Evolutionary conservation across 1,140 invertebrate species (phyloP), one percentile per base, ranked within the genome.

Genomic region (Zaprionus capensis): DNA sequence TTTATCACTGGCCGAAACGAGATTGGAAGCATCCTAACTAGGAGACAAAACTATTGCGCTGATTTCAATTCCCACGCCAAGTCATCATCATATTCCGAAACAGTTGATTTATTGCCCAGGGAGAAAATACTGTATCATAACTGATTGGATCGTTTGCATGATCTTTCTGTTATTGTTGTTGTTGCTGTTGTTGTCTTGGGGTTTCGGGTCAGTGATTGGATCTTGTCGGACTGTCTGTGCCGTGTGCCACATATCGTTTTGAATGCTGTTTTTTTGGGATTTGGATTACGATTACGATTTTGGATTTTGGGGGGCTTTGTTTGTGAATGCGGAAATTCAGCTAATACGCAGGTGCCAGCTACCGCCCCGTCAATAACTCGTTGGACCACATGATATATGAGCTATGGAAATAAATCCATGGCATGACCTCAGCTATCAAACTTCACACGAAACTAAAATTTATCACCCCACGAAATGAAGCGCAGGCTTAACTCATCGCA

Each of bases 381-480:
- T 77, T 77, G 69, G 61, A 65, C 74, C 71, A 71, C 71, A 81
- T 87, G 84, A 87, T 85, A 83, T 73, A 86, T 86, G 82, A 85
- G 82, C 82, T 73, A 72, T 85, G 78, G 82, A 85, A 86, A 85
- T 88, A 88, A 90, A 88, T 88, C 68, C 84, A 88, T 78, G 78
- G 85, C 85, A 79, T 88, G 84, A 88, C 84, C 84, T 88, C 84
- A 88, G 78, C 82, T 82, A 90, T 90, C 81, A 84, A 90, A 88
- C 85, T 88, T 88, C 85, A 73, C 75, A 73, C 70, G 70, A 77
- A 77, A 68, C 74, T 59, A 59, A 72, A 73, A 77, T 77, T 77
- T 77, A 77, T 77, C 75, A 77, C 69, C 74, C 46, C 56, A 28
- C 41, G 58, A 72, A 72, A 26, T 57, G 63, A 67, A 66, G 58